These are phyloP conservation scores for Gonatopus flavifemur DNA, from an alignment of 1,140 invertebrate species.

Conservation along the genomic window DNA sequence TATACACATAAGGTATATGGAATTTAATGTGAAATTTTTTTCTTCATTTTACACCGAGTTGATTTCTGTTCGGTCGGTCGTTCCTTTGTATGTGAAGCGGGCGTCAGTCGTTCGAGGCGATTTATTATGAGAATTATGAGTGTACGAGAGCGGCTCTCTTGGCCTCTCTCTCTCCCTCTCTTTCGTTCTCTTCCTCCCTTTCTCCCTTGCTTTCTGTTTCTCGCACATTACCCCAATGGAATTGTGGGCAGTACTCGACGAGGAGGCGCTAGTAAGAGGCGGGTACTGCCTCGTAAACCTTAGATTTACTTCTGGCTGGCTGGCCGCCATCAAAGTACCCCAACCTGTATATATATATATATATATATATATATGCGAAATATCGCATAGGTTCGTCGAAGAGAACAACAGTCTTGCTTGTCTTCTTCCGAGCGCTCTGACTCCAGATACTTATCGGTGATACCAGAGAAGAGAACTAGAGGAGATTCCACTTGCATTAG, in stretches of 20 bases:
- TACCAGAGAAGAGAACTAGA: conserved; percentile 37
- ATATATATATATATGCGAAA: conserved; percentile 10
- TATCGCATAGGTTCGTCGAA: conserved; percentile 23
- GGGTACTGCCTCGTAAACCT: conserved; percentile 60
- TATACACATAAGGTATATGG: too few relatives aligned
- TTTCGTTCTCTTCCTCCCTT: conserved; percentile 9
- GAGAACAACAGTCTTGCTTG: too few relatives aligned
- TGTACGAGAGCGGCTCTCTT: conserved; percentile 30
- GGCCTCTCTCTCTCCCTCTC: conserved; percentile 16
- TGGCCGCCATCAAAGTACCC: conserved; percentile 57
- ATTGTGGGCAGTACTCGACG: conserved; percentile 53
- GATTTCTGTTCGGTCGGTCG: conserved; percentile 19
- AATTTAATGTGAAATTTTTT: too few relatives aligned
- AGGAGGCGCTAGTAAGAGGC: conserved; percentile 61
- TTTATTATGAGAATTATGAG: conserved; percentile 58
- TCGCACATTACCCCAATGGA: conserved; percentile 35
- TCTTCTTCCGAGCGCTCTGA: too few relatives aligned
- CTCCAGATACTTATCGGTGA: conserved; percentile 53
- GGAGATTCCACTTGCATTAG: too few relatives aligned
- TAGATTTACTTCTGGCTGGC: conserved; percentile 59
- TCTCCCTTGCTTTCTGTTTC: conserved; percentile 22
- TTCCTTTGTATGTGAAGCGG: conserved; percentile 34
- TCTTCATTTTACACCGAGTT: background rate
- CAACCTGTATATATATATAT: conserved; percentile 39
- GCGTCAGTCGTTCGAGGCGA: conserved; percentile 47